A percentile compares a stretch with the other conserved stretches of the same genome.
Conservation (phyloP, 1,140 invertebrate genomes). For the Meloidogyne floridensis region DNA sequence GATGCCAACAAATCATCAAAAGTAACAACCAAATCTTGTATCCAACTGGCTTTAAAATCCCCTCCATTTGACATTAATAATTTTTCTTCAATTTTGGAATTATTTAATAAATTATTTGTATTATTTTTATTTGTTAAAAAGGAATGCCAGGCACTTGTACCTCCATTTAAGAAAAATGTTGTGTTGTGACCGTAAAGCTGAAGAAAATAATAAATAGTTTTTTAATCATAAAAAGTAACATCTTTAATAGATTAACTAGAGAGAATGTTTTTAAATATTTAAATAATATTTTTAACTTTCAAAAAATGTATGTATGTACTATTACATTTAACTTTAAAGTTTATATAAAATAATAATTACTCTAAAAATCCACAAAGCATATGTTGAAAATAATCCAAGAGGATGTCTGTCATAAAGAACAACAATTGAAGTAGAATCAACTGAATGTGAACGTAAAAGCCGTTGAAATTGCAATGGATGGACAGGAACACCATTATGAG, state of each 20-base stretch:
- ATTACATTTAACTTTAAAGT: too few species aligned
- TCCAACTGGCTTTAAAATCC: slow-evolving; percentile 55
- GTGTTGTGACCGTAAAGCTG: slow-evolving; percentile 62
- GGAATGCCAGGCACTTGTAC: slow-evolving; percentile 31
- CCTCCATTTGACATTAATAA: neutral
- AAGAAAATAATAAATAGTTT: slow-evolving; percentile 16
- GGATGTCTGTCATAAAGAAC: slow-evolving; percentile 58
- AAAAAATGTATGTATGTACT: too few species aligned
- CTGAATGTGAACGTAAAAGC: slow-evolving; percentile 57
- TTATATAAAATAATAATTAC: slow-evolving; percentile 43
- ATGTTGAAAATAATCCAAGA: slow-evolving; percentile 58
- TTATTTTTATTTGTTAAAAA: slow-evolving; percentile 40
- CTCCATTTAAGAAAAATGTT: slow-evolving; percentile 52
- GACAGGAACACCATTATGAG: slow-evolving; percentile 62
- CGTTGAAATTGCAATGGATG: slow-evolving; percentile 65
- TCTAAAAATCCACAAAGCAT: slow-evolving; percentile 63
- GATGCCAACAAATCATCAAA: slow-evolving; percentile 61
- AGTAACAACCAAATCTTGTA: slow-evolving; percentile 49
- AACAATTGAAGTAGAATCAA: slow-evolving; percentile 60
- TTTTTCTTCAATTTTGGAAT: slow-evolving; percentile 23
- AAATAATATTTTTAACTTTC: neutral
- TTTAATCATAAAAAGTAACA: too few species aligned
- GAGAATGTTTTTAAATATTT: slow-evolving; percentile 13
- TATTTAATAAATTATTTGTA: slow-evolving; percentile 23
- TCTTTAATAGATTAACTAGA: slow-evolving; percentile 10